Base-by-base conservation (phyloP, 2,888 invertebrate genomes). In the Chironomus tentans region DNA sequence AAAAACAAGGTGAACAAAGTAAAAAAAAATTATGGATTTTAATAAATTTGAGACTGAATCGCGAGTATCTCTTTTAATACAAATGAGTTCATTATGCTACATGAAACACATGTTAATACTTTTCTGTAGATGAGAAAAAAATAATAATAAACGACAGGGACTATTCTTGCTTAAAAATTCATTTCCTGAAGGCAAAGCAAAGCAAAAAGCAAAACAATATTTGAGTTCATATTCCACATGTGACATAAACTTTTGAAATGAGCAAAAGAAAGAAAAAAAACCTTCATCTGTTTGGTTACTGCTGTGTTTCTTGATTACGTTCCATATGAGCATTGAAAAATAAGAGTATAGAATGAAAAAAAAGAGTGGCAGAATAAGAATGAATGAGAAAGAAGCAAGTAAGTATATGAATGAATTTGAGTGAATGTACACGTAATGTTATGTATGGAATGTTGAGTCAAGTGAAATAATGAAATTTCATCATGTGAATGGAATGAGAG, bases 381-480 rank as follows among this genome's bases (percentile, higher is more conserved):
- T 18, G 12, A 21, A 3, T 4, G 24, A 65, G 22, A 65, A 13
- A 21, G 0, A 24, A 24, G 65, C 22, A 22, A 21, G 38, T 38
- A 22, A 65, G 65, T 38, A 38, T 38, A 38, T 65, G 21, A 56
- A n/a, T 56, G 56, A 56, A 38, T 38, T 10, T 65, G 21, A 56
- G 56, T 56, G 56, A 56, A 56, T 56, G 56, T 18, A 18, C 56
- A 56, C 56, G 18, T 56, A 18, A 56, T 38, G 7, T 38, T 38
- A 38, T 38, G 38, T 56, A 56, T 15, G 56, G 22, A 4, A 65
- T 65, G 65, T 65, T 65, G 65, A 65, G 65, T 65, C 65, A 65
- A 65, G 65, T 65, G 65, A 65, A 65, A 65, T 65, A 65, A 65
- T 65, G 65, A 65, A 65, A 65, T 65, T 65, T 65, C 65, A 65